A percentile compares a stretch with the other conserved stretches of the same genome.
phyloP scores from a whole-genome alignment of 2,888 invertebrate genomes.

The Ctenicera cuprea region DNA sequence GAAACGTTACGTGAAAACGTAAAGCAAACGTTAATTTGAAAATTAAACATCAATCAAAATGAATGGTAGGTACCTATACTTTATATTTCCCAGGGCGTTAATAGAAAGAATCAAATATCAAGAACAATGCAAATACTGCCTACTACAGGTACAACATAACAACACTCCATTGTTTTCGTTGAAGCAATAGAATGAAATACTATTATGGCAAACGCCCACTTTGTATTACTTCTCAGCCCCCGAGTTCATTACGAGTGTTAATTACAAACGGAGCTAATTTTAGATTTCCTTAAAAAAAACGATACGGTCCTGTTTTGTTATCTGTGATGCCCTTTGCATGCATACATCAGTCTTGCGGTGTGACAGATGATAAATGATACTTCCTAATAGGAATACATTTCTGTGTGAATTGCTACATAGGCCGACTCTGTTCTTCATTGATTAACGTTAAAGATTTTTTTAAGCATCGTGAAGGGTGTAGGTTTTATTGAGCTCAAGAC shows the following conservation, averaged over 20 bases:
- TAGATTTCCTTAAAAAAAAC: not conserved
- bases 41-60: not conserved
- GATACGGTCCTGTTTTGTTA: conserved; percentile 63
- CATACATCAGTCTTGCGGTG: conserved; percentile 65
- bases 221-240: conserved; percentile 19
- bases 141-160: conserved; percentile 1
- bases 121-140: conserved; percentile 24
- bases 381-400: conserved; percentile 71
- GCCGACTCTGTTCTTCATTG: conserved; percentile 66
- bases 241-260: not conserved
- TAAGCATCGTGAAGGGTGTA: not conserved
- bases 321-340: conserved; percentile 63
- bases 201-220: conserved; percentile 24
- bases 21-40: not conserved
- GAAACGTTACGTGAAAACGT: not conserved
- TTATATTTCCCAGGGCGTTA: conserved; percentile 17
- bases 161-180: conserved; percentile 22
- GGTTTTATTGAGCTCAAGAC: not conserved
- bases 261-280: not conserved
- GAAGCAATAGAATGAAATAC: conserved; percentile 2
- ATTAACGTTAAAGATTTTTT: conserved; percentile 55
- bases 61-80: not conserved
- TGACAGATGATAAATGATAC: conserved; percentile 72
- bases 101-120: conserved; percentile 4
- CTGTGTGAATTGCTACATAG: conserved; percentile 69